Conservation (phyloP, 2,113 vertebrate species). For the Grammomys surdaster region DNA sequence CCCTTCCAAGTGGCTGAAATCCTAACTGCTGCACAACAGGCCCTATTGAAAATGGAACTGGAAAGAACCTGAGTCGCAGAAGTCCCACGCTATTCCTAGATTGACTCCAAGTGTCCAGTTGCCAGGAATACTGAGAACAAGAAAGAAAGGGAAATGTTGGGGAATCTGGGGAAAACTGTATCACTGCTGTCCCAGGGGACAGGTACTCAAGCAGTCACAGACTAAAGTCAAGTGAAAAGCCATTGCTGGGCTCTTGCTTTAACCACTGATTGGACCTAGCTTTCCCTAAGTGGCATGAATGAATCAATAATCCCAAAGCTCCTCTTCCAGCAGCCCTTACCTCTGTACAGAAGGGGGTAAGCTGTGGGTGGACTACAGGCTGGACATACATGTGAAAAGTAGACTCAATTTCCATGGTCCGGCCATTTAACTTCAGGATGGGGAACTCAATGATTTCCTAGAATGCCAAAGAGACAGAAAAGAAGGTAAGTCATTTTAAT, state of each 20-base stretch:
- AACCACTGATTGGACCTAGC: background rate
- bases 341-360: constrained; percentile 93
- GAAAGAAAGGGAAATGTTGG: background rate
- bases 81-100: background rate
- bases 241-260: background rate
- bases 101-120: background rate
- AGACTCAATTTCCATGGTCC: constrained; percentile 92
- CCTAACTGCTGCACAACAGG: background rate
- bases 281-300: constrained; percentile 34
- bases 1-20: constrained; percentile 31
- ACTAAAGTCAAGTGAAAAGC: constrained; percentile 33
- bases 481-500: constrained; percentile 54
- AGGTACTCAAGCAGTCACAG: background rate
- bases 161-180: background rate
- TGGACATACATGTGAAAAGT: constrained; percentile 93
- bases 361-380: constrained; percentile 91
- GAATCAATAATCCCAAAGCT: constrained; percentile 28
- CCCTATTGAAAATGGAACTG: constrained; percentile 24
- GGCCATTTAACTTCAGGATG: constrained; percentile 92
- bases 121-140: background rate
- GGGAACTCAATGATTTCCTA: constrained; percentile 94
- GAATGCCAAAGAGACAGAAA: constrained; percentile 68
- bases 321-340: constrained; percentile 84
- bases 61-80: constrained; percentile 6
- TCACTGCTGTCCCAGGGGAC: background rate